A percentile compares a stretch with the other conserved stretches of the same genome.
Evolutionary conservation across 2,113 vertebrate genomes (phyloP).

Genomic region (Hipposideros armiger): DNA sequence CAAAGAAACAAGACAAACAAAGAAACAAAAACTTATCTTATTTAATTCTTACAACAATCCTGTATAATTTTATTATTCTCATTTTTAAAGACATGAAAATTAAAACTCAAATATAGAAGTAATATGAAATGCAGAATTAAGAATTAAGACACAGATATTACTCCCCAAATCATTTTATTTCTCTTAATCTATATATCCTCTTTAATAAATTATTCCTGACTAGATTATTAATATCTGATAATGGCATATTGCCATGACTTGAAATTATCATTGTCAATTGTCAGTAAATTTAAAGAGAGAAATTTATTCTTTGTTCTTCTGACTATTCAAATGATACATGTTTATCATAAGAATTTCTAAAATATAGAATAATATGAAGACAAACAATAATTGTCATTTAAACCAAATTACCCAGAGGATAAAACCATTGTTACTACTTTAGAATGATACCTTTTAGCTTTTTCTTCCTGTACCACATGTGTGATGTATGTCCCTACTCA

Average conservation of each 20-base stretch:
- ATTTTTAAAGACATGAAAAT: slow-evolving; percentile 5
- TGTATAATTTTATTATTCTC: background rate
- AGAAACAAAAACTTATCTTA: background rate
- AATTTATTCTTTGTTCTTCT: background rate
- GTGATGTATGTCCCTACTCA: background rate
- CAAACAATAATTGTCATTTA: background rate
- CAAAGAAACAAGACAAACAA: too few species aligned
- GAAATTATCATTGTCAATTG: background rate
- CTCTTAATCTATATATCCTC: background rate
- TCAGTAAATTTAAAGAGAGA: background rate
- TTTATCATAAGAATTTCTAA: background rate
- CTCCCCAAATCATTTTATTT: background rate
- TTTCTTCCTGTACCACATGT: background rate
- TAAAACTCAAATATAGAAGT: background rate
- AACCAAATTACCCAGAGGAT: background rate
- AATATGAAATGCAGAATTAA: background rate
- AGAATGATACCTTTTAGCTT: background rate
- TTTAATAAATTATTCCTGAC: background rate
- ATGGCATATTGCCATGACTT: background rate
- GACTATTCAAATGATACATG: background rate
- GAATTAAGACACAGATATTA: background rate
- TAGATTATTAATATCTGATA: background rate
- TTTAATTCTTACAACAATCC: background rate
- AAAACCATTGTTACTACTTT: background rate
- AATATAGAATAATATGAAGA: background rate